Conservation (phyloP, 1,140 invertebrate species). For the Heterodera carotae region DNA sequence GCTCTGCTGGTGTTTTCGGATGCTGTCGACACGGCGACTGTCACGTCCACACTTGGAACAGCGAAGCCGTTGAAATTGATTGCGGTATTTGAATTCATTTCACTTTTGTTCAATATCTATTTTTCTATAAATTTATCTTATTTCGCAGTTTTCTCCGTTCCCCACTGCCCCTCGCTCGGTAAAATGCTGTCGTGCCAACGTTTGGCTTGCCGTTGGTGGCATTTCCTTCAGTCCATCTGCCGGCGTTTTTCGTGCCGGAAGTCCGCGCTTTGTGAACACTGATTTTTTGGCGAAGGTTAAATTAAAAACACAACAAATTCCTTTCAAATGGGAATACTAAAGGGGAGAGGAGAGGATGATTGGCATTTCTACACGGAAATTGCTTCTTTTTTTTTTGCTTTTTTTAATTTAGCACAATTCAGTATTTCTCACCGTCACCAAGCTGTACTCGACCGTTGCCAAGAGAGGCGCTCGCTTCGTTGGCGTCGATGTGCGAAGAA, state of each 20-base stretch:
- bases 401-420: constrained; percentile 8
- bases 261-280: constrained; percentile 23
- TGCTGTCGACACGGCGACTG: constrained; percentile 25
- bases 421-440: constrained; percentile 22
- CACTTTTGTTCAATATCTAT: not conserved
- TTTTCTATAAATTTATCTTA: constrained; percentile 16
- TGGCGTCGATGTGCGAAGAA: constrained; percentile 48
- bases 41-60: constrained; percentile 19
- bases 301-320: too few relatives aligned
- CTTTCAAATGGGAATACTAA: too few relatives aligned
- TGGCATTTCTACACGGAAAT: too few relatives aligned
- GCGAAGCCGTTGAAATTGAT: constrained; percentile 3
- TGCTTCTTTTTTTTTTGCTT: too few relatives aligned
- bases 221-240: not conserved
- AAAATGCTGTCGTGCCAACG: constrained; percentile 2
- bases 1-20: constrained; percentile 34
- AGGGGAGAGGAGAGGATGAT: too few relatives aligned
- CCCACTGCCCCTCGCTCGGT: not conserved
- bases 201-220: constrained; percentile 14
- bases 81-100: not conserved
- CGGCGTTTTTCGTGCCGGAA: not conserved
- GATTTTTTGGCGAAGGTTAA: constrained; percentile 35
- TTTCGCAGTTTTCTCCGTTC: constrained; percentile 32
- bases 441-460: constrained; percentile 17
- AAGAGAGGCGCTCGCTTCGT: constrained; percentile 25